These are phyloP conservation scores for Corbicula japonica DNA, from an alignment of 2,888 invertebrate genomes.

Conservation along the genomic window DNA sequence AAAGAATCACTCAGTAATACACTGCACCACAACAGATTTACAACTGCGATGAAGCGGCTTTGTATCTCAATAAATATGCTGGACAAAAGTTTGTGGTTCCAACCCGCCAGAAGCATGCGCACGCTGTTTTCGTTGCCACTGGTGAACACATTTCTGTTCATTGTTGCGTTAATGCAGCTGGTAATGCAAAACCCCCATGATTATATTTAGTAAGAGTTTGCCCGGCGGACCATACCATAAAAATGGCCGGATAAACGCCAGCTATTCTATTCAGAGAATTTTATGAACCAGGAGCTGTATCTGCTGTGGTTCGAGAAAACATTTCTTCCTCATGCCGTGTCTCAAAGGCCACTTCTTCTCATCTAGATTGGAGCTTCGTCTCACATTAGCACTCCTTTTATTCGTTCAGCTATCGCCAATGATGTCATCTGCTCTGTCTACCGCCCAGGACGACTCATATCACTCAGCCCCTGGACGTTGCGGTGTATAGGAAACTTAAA, in stretches of 20 bases:
- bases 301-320: constrained; percentile 48
- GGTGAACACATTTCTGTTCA: constrained; percentile 52
- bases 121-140: constrained; percentile 27
- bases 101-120: constrained; percentile 20
- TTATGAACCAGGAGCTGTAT: constrained; percentile 49
- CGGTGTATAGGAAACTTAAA: constrained; percentile 49
- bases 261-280: constrained; percentile 17
- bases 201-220: constrained; percentile 33
- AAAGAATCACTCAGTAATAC: too few species aligned
- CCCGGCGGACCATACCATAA: constrained; percentile 41
- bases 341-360: constrained; percentile 27
- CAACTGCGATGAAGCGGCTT: constrained; percentile 52
- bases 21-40: constrained; percentile 41
- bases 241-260: constrained; percentile 30
- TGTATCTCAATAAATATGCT: constrained; percentile 37
- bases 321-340: constrained; percentile 11
- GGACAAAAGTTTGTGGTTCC: constrained; percentile 53
- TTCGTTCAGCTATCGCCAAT: constrained; percentile 41
- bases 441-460: constrained; percentile 41
- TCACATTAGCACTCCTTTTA: constrained; percentile 35
- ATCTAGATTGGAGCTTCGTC: constrained; percentile 52
- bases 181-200: constrained; percentile 34
- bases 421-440: constrained; percentile 49
- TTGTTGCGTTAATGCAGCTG: constrained; percentile 47
- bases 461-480: constrained; percentile 44